phyloP scores from a whole-genome alignment of 2,797 vertebrate species.

The Bucorvus abyssinicus region DNA sequence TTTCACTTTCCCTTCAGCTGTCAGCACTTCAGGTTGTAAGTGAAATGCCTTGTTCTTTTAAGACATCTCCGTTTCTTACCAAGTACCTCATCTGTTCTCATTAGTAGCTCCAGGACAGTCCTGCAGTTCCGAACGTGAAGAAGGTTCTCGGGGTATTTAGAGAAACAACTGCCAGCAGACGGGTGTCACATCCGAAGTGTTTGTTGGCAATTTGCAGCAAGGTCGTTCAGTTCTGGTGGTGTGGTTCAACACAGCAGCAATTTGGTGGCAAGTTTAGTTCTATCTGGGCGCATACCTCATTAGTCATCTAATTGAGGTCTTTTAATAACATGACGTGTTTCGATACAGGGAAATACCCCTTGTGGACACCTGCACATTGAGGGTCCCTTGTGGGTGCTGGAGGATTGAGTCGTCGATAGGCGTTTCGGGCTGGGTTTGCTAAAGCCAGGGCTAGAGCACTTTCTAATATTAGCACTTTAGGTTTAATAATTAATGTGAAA shows the following conservation, averaged over 20 bases:
- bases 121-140: not conserved
- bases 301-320: not conserved
- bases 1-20: slow-evolving; percentile 62
- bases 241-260: not conserved
- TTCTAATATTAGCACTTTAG: not conserved
- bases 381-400: not conserved
- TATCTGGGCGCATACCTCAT: not conserved
- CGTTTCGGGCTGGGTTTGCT: not conserved
- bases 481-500: not conserved
- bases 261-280: not conserved
- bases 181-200: not conserved
- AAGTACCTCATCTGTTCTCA: not conserved
- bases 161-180: not conserved
- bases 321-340: not conserved
- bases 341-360: not conserved
- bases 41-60: slow-evolving; percentile 17
- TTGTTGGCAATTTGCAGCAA: not conserved
- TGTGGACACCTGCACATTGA: not conserved
- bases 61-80: not conserved
- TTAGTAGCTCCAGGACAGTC: not conserved
- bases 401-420: not conserved
- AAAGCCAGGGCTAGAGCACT: not conserved
- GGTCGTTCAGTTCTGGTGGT: not conserved
- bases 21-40: slow-evolving; percentile 34
- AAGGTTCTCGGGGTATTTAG: not conserved